Evolutionary conservation across 2,888 invertebrate genomes (phyloP).

Genomic region (Gymnoscelis rufifasciata): DNA sequence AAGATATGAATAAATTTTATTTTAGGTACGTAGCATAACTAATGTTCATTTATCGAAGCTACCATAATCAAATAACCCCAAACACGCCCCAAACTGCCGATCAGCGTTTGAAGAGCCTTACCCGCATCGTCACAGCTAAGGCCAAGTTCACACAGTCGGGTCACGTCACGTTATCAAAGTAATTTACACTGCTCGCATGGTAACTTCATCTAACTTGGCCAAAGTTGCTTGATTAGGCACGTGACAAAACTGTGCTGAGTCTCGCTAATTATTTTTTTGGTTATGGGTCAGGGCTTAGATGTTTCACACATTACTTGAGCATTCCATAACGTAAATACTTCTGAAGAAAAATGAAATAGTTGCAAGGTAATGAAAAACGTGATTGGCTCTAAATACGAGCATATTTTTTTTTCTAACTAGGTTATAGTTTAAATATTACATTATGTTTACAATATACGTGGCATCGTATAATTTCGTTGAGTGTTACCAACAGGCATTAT

Average conservation of each 20-base stretch:
- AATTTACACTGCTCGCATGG: constrained; percentile 57
- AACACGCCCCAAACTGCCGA: constrained; percentile 13
- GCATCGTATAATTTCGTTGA: no score
- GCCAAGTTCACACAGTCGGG: constrained; percentile 48
- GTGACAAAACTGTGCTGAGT: constrained; percentile 49
- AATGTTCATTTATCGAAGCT: not conserved
- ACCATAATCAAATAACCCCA: constrained; percentile 19
- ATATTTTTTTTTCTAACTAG: no score
- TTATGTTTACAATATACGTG: no score
- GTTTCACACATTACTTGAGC: not conserved
- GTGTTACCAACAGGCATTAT: no score
- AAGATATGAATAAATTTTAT: no score
- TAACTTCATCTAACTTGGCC: constrained; percentile 64
- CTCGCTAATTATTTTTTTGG: constrained; percentile 41
- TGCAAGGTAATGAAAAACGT: no score
- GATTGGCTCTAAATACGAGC: no score
- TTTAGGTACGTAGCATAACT: no score
- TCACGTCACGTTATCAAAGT: constrained; percentile 63
- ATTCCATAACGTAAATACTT: not conserved
- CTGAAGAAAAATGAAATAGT: no score
- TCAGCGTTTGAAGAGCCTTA: no score
- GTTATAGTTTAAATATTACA: no score
- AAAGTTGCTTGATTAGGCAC: constrained; percentile 66
- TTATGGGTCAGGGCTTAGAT: constrained; percentile 18
- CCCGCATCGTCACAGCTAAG: constrained; percentile 20